Base-by-base conservation (phyloP, 2,113 vertebrate species). In the Lanius ludovicianus region DNA sequence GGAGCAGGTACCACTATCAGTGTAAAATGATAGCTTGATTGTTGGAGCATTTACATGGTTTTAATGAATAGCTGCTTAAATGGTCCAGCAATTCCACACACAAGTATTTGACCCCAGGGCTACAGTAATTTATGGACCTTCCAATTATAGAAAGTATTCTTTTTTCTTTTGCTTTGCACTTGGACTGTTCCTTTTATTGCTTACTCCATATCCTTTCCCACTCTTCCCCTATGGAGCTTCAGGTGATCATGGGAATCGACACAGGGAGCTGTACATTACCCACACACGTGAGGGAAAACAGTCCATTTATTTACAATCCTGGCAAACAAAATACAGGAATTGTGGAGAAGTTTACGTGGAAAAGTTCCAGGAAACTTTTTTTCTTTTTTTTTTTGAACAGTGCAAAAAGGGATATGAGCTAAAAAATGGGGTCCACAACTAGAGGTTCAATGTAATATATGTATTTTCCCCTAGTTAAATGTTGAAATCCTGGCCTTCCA, bases 401-500 rank as follows among this genome's bases (percentile, higher is more conserved):
- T 33, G 44, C 68, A 57, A 74, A 94, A 93, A n/a, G 9, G 41
- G 59, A 77, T 18, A 17, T 27, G 35, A 80, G 44, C 56, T 86
- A 84, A 90, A 92, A 86, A 64, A 41, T 11, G 10, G 22, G 7
- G 8, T 44, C 60, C 50, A 70, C 24, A 81, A 35, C 19, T 90
- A 70, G 13, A 85, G n/a, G 31, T 81, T 87, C 82, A 63, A 22
- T 75, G 65, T 2, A 5, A 83, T 67, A 62, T 11, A 67, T 74
- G 65, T 80, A 96, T 97, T 95, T 97, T 68, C 78, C 95, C 78
- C 62, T 71, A 97, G 95, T 96, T 97, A 97, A 96, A 94, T 94
- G 94, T 83, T 89, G 92, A 97, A 97, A 94, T 94, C 68, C 90
- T 96, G 93, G 87, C 91, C 92, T 97, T 97, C 96, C 81, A 97